Evolutionary conservation across 2,113 vertebrate genomes (phyloP).

Genomic region (Octodon degus): DNA sequence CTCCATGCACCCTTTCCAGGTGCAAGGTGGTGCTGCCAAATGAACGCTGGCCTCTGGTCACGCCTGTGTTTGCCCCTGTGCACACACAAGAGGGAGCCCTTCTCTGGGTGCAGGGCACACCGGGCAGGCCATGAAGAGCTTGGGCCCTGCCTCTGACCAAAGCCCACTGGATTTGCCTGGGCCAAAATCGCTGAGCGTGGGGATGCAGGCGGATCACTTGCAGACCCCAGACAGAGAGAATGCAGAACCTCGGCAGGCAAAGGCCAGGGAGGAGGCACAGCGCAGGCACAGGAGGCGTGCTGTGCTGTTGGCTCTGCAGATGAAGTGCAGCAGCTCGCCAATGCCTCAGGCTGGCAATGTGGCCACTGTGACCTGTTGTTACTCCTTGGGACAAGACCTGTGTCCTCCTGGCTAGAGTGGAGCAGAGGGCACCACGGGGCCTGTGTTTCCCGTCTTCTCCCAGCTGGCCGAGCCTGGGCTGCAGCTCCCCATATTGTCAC

Average conservation of each 20-base stretch:
- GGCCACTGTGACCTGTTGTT: neutral
- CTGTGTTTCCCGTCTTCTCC: too few species aligned
- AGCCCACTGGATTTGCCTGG: neutral
- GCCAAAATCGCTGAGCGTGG: neutral
- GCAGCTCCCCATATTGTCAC: neutral
- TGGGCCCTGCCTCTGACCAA: neutral
- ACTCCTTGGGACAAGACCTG: neutral
- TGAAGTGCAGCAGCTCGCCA: neutral
- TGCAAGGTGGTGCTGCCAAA: neutral
- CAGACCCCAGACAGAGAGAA: neutral
- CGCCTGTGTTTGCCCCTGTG: neutral
- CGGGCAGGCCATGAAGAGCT: fast-evolving
- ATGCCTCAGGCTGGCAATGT: too few species aligned
- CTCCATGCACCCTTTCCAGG: neutral
- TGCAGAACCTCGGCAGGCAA: fast-evolving
- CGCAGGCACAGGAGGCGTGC: neutral
- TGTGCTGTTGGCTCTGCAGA: neutral
- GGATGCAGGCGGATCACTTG: neutral
- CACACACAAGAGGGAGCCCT: neutral
- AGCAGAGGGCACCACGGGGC: neutral
- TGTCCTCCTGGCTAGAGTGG: neutral
- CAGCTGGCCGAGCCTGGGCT: neutral
- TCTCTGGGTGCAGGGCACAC: neutral
- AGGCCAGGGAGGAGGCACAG: neutral
- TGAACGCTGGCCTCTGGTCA: fast-evolving